Conservation (phyloP, 2,113 vertebrate genomes). For the Phylloscopus trochilus region DNA sequence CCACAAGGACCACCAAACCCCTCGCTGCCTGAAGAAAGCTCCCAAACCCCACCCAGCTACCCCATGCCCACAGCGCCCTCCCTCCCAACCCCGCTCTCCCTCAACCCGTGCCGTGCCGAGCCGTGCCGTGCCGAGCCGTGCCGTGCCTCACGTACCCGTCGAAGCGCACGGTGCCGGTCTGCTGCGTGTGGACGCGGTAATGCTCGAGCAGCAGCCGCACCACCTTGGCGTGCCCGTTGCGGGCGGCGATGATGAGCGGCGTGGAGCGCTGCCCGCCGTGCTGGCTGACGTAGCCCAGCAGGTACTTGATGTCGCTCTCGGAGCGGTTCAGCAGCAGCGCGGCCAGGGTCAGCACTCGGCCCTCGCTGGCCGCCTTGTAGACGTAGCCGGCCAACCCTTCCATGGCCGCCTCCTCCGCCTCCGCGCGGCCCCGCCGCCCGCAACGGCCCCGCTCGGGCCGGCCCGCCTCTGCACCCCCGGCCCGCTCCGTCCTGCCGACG, state of each 20-base stretch:
- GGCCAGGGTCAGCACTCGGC: slow-evolving; percentile 94
- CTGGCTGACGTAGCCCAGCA: slow-evolving; percentile 88
- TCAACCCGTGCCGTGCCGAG: no score
- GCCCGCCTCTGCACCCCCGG: not conserved
- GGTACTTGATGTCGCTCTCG: slow-evolving; percentile 84
- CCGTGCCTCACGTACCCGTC: slow-evolving; percentile 81
- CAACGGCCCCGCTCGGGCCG: not conserved
- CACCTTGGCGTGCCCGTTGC: slow-evolving; percentile 95
- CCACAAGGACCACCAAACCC: not conserved
- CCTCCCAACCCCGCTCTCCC: no score
- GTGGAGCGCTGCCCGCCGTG: slow-evolving; percentile 91
- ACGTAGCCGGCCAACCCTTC: slow-evolving; percentile 94
- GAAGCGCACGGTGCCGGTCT: slow-evolving; percentile 94
- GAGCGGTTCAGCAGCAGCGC: slow-evolving; percentile 94
- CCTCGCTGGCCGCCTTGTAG: slow-evolving; percentile 95
- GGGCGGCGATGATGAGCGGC: slow-evolving; percentile 94
- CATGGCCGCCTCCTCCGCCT: slow-evolving; percentile 77
- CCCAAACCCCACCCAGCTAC: not conserved
- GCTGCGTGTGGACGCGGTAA: slow-evolving; percentile 92
- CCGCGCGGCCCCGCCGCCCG: slow-evolving; percentile 62
- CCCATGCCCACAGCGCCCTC: no score
- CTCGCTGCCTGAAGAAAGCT: fast-evolving
- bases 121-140: no score
- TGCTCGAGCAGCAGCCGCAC: slow-evolving; percentile 94
- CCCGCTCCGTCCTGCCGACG: not conserved